Evolutionary conservation across 1,140 invertebrate genomes (phyloP).

Genomic region (Dreissena rostriformis): DNA sequence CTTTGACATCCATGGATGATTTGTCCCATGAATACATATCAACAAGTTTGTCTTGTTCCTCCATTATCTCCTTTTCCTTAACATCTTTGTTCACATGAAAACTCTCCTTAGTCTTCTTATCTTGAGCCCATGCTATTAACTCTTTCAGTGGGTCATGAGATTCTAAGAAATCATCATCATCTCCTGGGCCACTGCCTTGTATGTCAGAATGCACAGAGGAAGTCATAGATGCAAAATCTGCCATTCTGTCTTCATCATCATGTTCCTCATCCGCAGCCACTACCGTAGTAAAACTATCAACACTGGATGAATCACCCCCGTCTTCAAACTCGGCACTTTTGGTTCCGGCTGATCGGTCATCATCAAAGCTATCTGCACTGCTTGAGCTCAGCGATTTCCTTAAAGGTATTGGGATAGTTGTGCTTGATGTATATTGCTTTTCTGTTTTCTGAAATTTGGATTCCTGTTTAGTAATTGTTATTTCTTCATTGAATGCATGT

Average conservation of each 20-base stretch:
- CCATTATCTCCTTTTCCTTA: conserved; percentile 81
- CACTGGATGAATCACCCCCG: conserved; percentile 88
- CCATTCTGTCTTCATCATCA: conserved; percentile 87
- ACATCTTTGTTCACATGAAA: conserved; percentile 61
- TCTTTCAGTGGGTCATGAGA: conserved; percentile 32
- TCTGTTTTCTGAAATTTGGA: conserved; percentile 15
- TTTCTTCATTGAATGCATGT: conserved; percentile 7
- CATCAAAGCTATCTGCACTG: conserved; percentile 45
- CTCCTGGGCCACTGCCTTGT: conserved; percentile 70
- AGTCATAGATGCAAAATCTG: conserved; percentile 79
- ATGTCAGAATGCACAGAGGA: conserved; percentile 81
- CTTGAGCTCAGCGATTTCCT: conserved; percentile 21
- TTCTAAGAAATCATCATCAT: conserved; percentile 91
- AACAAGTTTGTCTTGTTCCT: conserved; percentile 41
- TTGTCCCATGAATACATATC: conserved; percentile 53
- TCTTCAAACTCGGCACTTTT: conserved; percentile 71
- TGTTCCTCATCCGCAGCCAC: conserved; percentile 86
- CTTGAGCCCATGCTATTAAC: conserved; percentile 53
- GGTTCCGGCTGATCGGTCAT: conserved; percentile 3
- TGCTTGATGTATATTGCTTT: conserved; percentile 2
- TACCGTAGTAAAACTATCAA: conserved; percentile 90
- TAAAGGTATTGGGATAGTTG: neutral
- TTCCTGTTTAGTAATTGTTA: conserved; percentile 18
- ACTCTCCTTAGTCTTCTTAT: conserved; percentile 86
- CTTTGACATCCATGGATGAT: conserved; percentile 31